These are phyloP conservation scores for Drosophila athabasca DNA, from an alignment of 1,140 invertebrate species.

Conservation along the genomic window DNA sequence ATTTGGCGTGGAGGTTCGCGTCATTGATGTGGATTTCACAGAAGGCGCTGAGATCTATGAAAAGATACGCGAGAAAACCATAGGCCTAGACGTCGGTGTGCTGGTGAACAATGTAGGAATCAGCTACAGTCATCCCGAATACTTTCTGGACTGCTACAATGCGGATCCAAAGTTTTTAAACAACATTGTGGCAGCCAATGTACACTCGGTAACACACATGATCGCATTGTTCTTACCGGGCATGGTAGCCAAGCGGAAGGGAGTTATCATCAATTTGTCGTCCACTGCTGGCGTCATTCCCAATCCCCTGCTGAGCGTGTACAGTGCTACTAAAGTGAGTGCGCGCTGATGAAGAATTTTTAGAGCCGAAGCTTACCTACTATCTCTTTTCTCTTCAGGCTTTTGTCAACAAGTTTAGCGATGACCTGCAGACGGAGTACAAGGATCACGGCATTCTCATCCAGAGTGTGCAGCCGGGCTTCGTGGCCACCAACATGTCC, in stretches of 20 bases:
- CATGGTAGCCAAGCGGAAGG: conserved; percentile 93
- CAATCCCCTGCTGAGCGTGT: conserved; percentile 93
- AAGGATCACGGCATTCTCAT: conserved; percentile 90
- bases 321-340: conserved; percentile 93
- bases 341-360: too few relatives aligned
- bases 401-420: conserved; percentile 93
- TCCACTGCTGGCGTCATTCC: conserved; percentile 92
- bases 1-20: conserved; percentile 91
- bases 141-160: conserved; percentile 89
- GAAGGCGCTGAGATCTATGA: conserved; percentile 89
- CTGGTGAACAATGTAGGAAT: conserved; percentile 98
- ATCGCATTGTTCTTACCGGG: conserved; percentile 92
- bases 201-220: conserved; percentile 92
- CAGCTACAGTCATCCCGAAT: conserved; percentile 94
- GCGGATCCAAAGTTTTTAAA: conserved; percentile 84
- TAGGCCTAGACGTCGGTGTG: conserved; percentile 93
- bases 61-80: conserved; percentile 89
- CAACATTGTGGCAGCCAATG: conserved; percentile 90
- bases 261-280: conserved; percentile 96
- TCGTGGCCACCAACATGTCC: conserved; percentile 97
- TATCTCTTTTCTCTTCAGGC: conserved; percentile 84
- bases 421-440: conserved; percentile 92
- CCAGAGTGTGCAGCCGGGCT: conserved; percentile 94
- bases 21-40: conserved; percentile 94
- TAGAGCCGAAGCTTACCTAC: background rate